Evolutionary conservation across 2,888 invertebrate species (phyloP).

Genomic region (Parnassius mnemosyne): DNA sequence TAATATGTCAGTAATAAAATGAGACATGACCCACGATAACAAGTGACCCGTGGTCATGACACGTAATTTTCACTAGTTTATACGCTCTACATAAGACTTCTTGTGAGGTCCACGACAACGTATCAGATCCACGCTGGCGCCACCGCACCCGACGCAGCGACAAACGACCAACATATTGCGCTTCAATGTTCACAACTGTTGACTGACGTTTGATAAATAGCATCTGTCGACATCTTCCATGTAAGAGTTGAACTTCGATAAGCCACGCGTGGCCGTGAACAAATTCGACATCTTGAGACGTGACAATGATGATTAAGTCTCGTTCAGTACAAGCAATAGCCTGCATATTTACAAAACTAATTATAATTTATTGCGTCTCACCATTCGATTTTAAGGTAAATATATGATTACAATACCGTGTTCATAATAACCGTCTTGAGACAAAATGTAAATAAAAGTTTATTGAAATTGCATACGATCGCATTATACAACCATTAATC

Average conservation of each 20-base stretch:
- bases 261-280: slow-evolving; percentile 54
- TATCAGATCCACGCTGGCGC: slow-evolving; percentile 57
- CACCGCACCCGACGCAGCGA: slow-evolving; percentile 43
- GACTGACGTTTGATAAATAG: slow-evolving; percentile 65
- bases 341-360: neutral
- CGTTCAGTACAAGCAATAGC: neutral
- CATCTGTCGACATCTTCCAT: slow-evolving; percentile 59
- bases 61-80: slow-evolving; percentile 77
- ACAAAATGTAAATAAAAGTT: no score
- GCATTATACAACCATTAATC: neutral
- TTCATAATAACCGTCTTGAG: no score
- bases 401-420: no score
- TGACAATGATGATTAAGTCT: neutral
- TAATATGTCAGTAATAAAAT: slow-evolving; percentile 76
- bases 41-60: slow-evolving; percentile 64
- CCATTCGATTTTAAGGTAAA: no score
- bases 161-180: slow-evolving; percentile 46
- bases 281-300: slow-evolving; percentile 30
- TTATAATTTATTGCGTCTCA: no score
- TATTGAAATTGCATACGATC: no score
- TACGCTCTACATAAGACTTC: slow-evolving; percentile 66
- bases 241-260: slow-evolving; percentile 54
- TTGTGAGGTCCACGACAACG: slow-evolving; percentile 62
- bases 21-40: slow-evolving; percentile 71
- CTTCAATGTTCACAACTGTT: slow-evolving; percentile 42